phyloP scores from a whole-genome alignment of 2,797 vertebrate genomes.

The Valencia hispanica region DNA sequence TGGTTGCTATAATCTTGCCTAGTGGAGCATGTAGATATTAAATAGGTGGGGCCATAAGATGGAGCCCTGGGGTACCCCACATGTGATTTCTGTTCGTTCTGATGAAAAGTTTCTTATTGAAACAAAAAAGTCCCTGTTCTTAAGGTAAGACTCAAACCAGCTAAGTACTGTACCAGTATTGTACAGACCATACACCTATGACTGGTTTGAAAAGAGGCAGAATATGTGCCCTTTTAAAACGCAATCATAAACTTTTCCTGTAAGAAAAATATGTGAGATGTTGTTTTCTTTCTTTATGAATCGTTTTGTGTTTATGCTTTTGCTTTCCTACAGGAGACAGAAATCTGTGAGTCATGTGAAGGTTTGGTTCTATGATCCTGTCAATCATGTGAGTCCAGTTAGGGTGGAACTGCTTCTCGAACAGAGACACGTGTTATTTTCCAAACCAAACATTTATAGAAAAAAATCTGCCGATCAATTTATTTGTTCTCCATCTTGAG shows the following conservation, averaged over 20 bases:
- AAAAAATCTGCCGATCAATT: neutral
- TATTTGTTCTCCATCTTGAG: neutral
- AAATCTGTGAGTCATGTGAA: conserved; percentile 57
- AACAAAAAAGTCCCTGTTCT: too few relatives aligned
- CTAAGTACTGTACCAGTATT: too few relatives aligned
- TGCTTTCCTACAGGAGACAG: conserved; percentile 60
- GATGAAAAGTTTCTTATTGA: too few relatives aligned
- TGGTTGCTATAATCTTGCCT: too few relatives aligned
- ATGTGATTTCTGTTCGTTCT: too few relatives aligned
- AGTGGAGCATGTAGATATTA: too few relatives aligned
- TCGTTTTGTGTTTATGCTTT: conserved; percentile 15
- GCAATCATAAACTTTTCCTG: neutral
- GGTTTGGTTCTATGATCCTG: conserved; percentile 39
- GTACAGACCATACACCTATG: too few relatives aligned
- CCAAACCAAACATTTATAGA: neutral
- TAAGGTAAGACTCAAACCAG: too few relatives aligned
- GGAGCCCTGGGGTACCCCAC: too few relatives aligned
- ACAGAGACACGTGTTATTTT: conserved; percentile 34
- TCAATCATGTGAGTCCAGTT: conserved; percentile 55
- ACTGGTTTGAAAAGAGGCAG: too few relatives aligned
- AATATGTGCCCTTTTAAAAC: too few relatives aligned
- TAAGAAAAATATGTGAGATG: neutral
- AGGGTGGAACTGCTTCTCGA: conserved; percentile 4
- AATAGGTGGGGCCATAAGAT: too few relatives aligned
- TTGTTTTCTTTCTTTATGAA: conserved; percentile 4